phyloP scores from a whole-genome alignment of 2,113 vertebrate genomes.

The Paedocypris sp. region DNA sequence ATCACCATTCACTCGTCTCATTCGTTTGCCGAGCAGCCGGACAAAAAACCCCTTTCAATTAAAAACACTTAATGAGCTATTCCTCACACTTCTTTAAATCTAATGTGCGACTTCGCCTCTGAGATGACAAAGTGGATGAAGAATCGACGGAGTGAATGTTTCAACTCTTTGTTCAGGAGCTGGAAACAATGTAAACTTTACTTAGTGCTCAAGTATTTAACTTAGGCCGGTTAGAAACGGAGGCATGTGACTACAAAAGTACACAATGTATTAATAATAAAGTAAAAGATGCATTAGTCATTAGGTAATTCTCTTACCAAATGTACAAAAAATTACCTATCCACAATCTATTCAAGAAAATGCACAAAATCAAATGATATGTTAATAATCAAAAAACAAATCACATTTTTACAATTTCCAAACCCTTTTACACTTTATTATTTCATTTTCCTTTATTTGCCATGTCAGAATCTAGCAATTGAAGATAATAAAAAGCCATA shows the following conservation, averaged over 20 bases:
- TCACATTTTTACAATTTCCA: no score
- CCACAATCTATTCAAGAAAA: no score
- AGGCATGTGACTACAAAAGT: not conserved
- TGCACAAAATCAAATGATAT: no score
- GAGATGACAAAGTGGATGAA: slow-evolving; percentile 26
- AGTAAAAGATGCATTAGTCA: no score
- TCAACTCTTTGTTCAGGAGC: slow-evolving; percentile 26
- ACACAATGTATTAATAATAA: no score
- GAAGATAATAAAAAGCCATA: no score
- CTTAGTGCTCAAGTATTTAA: not conserved
- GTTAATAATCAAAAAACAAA: no score
- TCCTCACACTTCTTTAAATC: slow-evolving; percentile 50
- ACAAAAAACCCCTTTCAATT: slow-evolving; percentile 44
- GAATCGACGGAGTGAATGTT: slow-evolving; percentile 16
- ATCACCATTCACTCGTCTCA: slow-evolving; percentile 53
- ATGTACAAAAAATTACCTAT: no score
- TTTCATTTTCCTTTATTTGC: no score
- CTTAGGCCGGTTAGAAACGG: not conserved
- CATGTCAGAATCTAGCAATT: no score
- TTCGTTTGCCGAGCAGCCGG: slow-evolving; percentile 48
- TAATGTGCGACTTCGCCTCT: slow-evolving; percentile 36
- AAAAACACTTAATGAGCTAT: slow-evolving; percentile 56
- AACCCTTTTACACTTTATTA: no score
- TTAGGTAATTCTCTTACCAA: no score
- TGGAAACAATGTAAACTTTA: slow-evolving; percentile 14